Conservation (phyloP, 2,113 vertebrate genomes). For the Datnioides undecimradiatus region DNA sequence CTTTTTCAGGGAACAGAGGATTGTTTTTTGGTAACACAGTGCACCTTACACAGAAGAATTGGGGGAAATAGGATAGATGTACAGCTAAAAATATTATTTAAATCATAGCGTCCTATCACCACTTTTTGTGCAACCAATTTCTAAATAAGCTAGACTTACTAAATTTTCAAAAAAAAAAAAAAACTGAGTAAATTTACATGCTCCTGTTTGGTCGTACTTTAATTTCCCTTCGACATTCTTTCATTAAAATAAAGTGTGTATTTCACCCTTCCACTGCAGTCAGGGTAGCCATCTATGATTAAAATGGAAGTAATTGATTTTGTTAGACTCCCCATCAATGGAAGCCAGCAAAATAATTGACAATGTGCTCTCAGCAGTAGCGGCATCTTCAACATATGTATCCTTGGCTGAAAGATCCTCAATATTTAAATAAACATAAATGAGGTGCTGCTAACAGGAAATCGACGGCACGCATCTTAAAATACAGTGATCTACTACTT, state of each 20-base stretch:
- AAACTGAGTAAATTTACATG: neutral
- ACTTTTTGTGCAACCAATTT: neutral
- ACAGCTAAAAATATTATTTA: neutral
- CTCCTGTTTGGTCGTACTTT: neutral
- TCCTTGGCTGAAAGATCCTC: slow-evolving; percentile 59
- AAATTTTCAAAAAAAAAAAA: neutral
- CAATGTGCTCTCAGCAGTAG: slow-evolving; percentile 35
- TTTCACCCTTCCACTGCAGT: neutral
- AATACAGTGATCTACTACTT: slow-evolving; percentile 54
- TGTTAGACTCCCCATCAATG: slow-evolving; percentile 54
- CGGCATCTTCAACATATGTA: slow-evolving; percentile 42
- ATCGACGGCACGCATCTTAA: slow-evolving; percentile 58
- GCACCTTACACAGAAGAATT: neutral
- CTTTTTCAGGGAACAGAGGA: slow-evolving; percentile 16
- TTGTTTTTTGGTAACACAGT: neutral
- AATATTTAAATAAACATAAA: slow-evolving; percentile 77
- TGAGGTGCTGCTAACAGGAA: slow-evolving; percentile 53
- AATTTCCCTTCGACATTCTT: neutral
- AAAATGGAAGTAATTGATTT: slow-evolving; percentile 67
- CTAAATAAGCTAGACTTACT: neutral
- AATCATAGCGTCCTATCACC: neutral
- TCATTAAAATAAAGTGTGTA: slow-evolving; percentile 6
- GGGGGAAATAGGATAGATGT: neutral
- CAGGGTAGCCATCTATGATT: slow-evolving; percentile 48
- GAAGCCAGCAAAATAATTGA: slow-evolving; percentile 61